phyloP scores from a whole-genome alignment of 2,888 invertebrate genomes.

The Antheraea assamensis region DNA sequence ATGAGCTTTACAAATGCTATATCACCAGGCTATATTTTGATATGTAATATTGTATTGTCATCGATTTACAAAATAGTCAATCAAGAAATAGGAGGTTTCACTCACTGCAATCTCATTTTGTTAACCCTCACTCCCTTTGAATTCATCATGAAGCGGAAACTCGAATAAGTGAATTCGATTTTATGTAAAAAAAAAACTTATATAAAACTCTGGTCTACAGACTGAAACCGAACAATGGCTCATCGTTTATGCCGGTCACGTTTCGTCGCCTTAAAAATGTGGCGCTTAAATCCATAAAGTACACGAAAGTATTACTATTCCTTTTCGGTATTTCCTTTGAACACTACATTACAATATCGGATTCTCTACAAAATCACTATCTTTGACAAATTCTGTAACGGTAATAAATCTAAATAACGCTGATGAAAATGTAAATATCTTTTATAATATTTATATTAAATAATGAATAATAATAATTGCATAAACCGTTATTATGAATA shows the following conservation, averaged over 20 bases:
- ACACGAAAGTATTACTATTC: conserved; percentile 75
- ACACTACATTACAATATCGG: conserved; percentile 68
- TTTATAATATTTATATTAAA: neutral
- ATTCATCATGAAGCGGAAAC: conserved; percentile 68
- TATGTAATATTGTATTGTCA: neutral
- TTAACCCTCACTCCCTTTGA: conserved; percentile 56
- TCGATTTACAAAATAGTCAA: conserved; percentile 48
- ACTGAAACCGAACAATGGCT: conserved; percentile 72
- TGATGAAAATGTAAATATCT: too few species aligned
- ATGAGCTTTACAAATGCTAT: too few species aligned
- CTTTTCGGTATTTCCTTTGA: conserved; percentile 68
- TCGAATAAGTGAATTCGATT: conserved; percentile 75
- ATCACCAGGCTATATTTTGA: too few species aligned
- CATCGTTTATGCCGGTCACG: conserved; percentile 69
- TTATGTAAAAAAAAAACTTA: conserved; percentile 62
- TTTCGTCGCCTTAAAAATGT: conserved; percentile 78
- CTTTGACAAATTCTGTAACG: conserved; percentile 16
- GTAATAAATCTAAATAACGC: neutral
- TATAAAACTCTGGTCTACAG: conserved; percentile 59
- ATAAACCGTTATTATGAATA: neutral
- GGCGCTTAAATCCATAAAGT: conserved; percentile 78
- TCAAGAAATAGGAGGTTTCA: conserved; percentile 61
- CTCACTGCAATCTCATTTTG: conserved; percentile 62
- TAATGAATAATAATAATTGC: neutral
- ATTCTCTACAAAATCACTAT: conserved; percentile 39